Evolutionary conservation across 2,888 invertebrate genomes (phyloP), one percentile per base, ranked within the genome.

Genomic region (Dryomyza anilis): DNA sequence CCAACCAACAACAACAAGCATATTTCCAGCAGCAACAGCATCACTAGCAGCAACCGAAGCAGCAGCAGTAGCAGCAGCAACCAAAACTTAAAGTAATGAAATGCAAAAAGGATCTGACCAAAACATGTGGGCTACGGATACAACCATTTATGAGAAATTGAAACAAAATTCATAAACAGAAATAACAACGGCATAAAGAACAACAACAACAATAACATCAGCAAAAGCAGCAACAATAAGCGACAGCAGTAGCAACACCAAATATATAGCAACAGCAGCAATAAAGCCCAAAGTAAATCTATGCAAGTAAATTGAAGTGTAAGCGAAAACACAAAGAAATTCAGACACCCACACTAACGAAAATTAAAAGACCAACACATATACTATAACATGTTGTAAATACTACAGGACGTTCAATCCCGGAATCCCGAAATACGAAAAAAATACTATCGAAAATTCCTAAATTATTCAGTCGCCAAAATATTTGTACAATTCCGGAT

Each of bases 321-420:
- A 59, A 62, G 46, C 36, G 48, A 46, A 59, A 63, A n/a, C 19
- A 56, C 3, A 60, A 36, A 36, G 29, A 58, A 45, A 64, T 62
- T 45, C 68, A 56, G 58, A 64, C 50, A 56, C 60, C 66, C 59
- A 57, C 56, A 64, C 64, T 56, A 66, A 59, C 61, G 64, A n/a
- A n/a, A n/a, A n/a, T n/a, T n/a, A n/a, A n/a, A n/a, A n/a, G n/a
- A n/a, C n/a, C n/a, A n/a, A n/a, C n/a, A n/a, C n/a, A n/a, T n/a
- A n/a, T n/a, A n/a, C n/a, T n/a, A n/a, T n/a, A n/a, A n/a, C n/a
- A n/a, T n/a, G n/a, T n/a, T n/a, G n/a, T n/a, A n/a, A n/a, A n/a
- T n/a, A n/a, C n/a, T n/a, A n/a, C n/a, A n/a, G n/a, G n/a, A n/a
- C n/a, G n/a, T n/a, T n/a, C n/a, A n/a, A n/a, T n/a, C n/a, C n/a